phyloP scores from a whole-genome alignment of 2,113 vertebrate species.

The Nipponia nippon region DNA sequence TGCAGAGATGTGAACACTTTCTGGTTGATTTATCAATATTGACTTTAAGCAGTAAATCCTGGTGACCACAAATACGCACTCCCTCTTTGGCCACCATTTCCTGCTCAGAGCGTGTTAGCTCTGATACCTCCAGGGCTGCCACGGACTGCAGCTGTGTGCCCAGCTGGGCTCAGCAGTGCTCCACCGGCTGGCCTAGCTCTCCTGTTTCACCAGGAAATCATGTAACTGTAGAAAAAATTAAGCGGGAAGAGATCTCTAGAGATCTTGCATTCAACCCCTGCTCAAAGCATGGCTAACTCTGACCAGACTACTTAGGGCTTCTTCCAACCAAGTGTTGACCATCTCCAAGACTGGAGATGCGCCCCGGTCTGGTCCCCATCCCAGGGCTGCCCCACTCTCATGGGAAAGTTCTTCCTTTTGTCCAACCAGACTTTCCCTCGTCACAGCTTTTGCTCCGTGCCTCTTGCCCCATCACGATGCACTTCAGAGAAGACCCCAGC shows the following conservation, averaged over 20 bases:
- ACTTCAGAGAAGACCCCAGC: background rate
- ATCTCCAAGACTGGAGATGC: background rate
- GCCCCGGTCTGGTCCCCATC: too few species aligned
- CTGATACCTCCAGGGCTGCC: background rate
- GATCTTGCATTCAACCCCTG: background rate
- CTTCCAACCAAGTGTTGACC: background rate
- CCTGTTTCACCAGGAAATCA: background rate
- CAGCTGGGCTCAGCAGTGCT: background rate
- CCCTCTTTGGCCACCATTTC: background rate
- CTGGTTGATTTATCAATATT: background rate
- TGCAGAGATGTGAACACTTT: background rate
- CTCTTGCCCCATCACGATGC: background rate
- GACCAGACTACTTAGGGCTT: background rate
- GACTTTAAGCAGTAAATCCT: constrained; percentile 1
- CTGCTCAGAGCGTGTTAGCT: background rate
- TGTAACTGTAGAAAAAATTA: background rate
- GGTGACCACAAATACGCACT: background rate
- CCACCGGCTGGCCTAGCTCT: background rate
- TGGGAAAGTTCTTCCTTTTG: background rate
- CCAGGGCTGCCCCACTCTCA: background rate
- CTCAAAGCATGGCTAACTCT: background rate
- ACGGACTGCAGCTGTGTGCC: background rate
- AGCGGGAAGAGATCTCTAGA: background rate
- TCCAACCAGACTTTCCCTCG: background rate
- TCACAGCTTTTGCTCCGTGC: background rate